Evolutionary conservation across 1,140 invertebrate species (phyloP).

Genomic region (Eurytemora carolleeae): DNA sequence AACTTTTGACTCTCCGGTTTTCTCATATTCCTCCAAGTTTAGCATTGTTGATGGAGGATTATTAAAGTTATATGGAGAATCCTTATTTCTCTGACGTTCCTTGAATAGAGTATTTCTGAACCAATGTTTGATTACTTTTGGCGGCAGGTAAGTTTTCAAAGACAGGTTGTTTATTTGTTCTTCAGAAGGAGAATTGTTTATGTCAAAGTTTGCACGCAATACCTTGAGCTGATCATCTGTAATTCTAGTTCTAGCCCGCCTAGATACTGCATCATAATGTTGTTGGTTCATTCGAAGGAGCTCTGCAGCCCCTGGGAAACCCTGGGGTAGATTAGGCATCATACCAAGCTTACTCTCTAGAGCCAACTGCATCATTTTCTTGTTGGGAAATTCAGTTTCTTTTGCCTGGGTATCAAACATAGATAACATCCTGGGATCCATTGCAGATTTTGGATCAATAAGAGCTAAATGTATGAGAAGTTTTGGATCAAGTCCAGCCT

Average conservation of each 20-base stretch:
- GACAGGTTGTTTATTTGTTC: conserved; percentile 93
- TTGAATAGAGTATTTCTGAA: conserved; percentile 99
- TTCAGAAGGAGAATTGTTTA: conserved; percentile 92
- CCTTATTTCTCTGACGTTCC: conserved; percentile 92
- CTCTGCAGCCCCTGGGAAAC: conserved; percentile 26
- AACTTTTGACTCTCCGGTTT: conserved; percentile 89
- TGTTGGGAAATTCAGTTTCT: conserved; percentile 21
- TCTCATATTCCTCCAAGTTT: conserved; percentile 95
- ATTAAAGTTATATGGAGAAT: conserved; percentile 97
- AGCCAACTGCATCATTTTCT: conserved; percentile 12
- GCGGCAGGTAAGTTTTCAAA: conserved; percentile 74
- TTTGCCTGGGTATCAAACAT: conserved; percentile 22
- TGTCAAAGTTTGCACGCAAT: conserved; percentile 83
- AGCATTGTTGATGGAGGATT: conserved; percentile 89
- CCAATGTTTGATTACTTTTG: conserved; percentile 98
- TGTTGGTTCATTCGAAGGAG: conserved; percentile 39
- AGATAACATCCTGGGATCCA: conserved; percentile 18
- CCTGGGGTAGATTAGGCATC: conserved; percentile 49
- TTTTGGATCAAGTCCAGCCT: conserved; percentile 10
- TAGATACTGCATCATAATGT: conserved; percentile 34
- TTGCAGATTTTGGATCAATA: conserved; percentile 20
- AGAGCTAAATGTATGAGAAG: conserved; percentile 11
- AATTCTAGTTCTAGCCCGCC: conserved; percentile 80
- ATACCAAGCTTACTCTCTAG: conserved; percentile 1
- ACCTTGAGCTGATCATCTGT: conserved; percentile 94